Evolutionary conservation across 2,113 vertebrate species (phyloP).

Genomic region (Lophius piscatorius): DNA sequence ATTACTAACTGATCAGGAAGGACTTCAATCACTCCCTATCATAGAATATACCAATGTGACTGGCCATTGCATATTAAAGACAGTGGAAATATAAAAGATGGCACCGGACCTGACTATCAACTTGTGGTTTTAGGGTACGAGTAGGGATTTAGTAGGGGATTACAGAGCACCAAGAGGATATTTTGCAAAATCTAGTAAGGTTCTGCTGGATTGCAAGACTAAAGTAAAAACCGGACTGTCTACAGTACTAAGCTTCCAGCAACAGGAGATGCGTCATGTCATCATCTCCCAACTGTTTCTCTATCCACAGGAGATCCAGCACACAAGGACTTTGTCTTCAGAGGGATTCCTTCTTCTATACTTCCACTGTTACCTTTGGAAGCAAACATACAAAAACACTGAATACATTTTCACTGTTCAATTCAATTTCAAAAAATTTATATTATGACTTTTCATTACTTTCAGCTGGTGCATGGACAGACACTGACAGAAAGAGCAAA

Average conservation of each 20-base stretch:
- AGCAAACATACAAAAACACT: background rate
- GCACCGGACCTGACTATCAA: background rate
- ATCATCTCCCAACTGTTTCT: conserved; percentile 21
- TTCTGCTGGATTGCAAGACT: background rate
- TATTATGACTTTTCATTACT: too few species aligned
- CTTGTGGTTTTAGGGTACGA: conserved; percentile 1
- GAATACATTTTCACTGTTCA: background rate
- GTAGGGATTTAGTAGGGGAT: background rate
- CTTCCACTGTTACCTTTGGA: conserved; percentile 57
- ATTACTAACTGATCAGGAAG: background rate
- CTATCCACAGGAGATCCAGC: conserved; percentile 20
- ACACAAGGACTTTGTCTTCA: conserved; percentile 53
- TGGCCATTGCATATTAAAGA: conserved; percentile 1
- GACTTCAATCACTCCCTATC: background rate
- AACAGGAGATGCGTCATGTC: background rate
- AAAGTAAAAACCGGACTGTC: conserved; percentile 30
- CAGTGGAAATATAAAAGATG: background rate
- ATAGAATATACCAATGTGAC: conserved; percentile 1
- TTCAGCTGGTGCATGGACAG: too few species aligned
- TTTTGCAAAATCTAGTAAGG: conserved; percentile 3
- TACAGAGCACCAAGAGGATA: conserved; percentile 16
- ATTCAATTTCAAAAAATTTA: too few species aligned
- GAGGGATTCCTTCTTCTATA: conserved; percentile 72
- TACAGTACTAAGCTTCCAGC: conserved; percentile 9
- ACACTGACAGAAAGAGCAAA: too few species aligned